Evolutionary conservation across 2,797 vertebrate species (phyloP).

Genomic region (Anolis apletophallus): DNA sequence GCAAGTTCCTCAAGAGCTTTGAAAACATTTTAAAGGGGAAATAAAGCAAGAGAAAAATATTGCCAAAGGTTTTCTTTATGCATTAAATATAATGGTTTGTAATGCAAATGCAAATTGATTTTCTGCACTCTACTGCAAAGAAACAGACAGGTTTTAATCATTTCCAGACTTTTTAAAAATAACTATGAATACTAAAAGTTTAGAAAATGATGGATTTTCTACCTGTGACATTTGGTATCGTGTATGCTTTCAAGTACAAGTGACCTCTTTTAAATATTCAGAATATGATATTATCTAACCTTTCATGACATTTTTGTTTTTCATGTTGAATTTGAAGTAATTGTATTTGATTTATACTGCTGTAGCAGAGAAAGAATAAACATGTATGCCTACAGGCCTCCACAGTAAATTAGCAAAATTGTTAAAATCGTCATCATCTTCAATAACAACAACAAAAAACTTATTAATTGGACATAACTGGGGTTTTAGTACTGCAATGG

Average conservation of each 20-base stretch:
- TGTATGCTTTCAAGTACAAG: not conserved
- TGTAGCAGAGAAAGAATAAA: not conserved
- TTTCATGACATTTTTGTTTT: constrained; percentile 34
- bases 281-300: constrained; percentile 23
- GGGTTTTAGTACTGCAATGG: not conserved
- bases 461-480: not conserved
- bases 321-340: constrained; percentile 15
- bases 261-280: not conserved
- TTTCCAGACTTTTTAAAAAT: constrained; percentile 1
- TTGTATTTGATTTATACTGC: constrained; percentile 28
- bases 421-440: too few species aligned
- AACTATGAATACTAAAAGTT: constrained; percentile 46
- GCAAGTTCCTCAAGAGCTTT: constrained; percentile 7
- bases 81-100: not conserved
- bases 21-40: not conserved
- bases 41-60: not conserved
- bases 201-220: not conserved
- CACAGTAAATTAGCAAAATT: not conserved
- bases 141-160: constrained; percentile 31
- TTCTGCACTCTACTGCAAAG: not conserved
- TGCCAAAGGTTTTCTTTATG: not conserved
- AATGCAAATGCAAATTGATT: constrained; percentile 42
- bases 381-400: not conserved
- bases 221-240: not conserved
- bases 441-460: not conserved